Evolutionary conservation across 2,113 vertebrate species (phyloP), one percentile per base, ranked within the genome.

Genomic region (Eublepharis macularius): DNA sequence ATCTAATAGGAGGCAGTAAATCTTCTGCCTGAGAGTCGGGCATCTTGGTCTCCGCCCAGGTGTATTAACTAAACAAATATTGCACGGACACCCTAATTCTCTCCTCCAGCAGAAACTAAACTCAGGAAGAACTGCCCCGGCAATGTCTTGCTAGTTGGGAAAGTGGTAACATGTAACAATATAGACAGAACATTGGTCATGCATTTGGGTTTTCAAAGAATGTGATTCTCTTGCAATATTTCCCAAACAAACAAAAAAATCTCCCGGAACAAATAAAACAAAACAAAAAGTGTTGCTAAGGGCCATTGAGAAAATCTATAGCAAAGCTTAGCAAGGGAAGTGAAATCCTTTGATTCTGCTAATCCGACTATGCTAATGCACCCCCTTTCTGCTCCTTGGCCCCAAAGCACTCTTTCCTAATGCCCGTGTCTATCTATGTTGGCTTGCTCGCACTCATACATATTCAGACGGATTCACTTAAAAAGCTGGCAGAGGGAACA

Each of bases 341-440:
- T 60, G 63, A 80, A 36, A 79, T 74, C 24, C 43, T 73, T 63
- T 79, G 66, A 8, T 29, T 79, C n/a, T 16, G 60, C 65, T 45
- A 81, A 88, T 82, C 49, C 60, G 76, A 24, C 66, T 47, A 80
- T 45, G 32, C 68, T 80, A 72, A 80, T 85, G 51, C 3, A 29
- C 43, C 45, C n/a, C 82, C n/a, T 39, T 0, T 0, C 8, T 17
- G 6, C 19, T 34, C 1, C 49, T 1, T 9, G 34, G 10, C 60
- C 6, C 39, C 74, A 83, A 60, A 43, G 82, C 4, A 51, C 17
- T 80, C 0, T 0, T 4, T 65, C 0, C 29, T 49, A 43, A 13
- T 73, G 3, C 1, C 2, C 49, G 36, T 7, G 1, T 0, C 0
- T 1, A 26, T 0, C 43, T 51, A 54, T 1, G 9, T 63, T 0